Percentiles rank a stretch among this genome's conserved stretches.
These are phyloP conservation scores for Palloptera scutellata DNA, from an alignment of 2,888 invertebrate genomes.

Conservation along the genomic window DNA sequence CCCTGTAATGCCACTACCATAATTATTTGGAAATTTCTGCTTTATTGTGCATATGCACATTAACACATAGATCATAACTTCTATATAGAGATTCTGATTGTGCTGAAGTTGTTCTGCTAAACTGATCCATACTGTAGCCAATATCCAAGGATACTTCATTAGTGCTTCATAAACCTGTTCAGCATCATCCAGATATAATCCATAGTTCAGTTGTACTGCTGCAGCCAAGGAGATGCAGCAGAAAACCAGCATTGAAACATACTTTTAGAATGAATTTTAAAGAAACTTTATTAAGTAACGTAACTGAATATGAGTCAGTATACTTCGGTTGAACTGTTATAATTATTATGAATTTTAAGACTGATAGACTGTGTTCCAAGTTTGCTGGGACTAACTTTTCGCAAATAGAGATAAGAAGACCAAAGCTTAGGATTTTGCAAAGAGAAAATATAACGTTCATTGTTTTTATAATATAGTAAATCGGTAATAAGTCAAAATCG, in stretches of 20 bases:
- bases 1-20: slow-evolving; percentile 43
- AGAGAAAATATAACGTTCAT: too few relatives aligned
- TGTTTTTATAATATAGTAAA: too few relatives aligned
- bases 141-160: slow-evolving; percentile 39
- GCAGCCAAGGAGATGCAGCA: slow-evolving; percentile 5
- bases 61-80: slow-evolving; percentile 47
- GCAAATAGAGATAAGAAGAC: too few relatives aligned
- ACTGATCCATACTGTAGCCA: slow-evolving; percentile 39
- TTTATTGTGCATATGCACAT: slow-evolving; percentile 49
- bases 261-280: neutral
- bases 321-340: too few relatives aligned
- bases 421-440: too few relatives aligned
- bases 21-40: slow-evolving; percentile 45
- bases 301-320: too few relatives aligned
- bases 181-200: neutral
- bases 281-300: too few relatives aligned
- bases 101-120: slow-evolving; percentile 44
- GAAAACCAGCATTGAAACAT: neutral
- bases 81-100: slow-evolving; percentile 48
- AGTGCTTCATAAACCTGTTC: neutral
- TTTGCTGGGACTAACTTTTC: too few relatives aligned
- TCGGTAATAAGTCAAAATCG: too few relatives aligned
- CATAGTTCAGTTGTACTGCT: neutral
- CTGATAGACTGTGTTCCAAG: too few relatives aligned
- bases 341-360: too few relatives aligned